These are phyloP conservation scores for Bufotes viridis DNA, from an alignment of 2,797 vertebrate species.

Conservation along the genomic window DNA sequence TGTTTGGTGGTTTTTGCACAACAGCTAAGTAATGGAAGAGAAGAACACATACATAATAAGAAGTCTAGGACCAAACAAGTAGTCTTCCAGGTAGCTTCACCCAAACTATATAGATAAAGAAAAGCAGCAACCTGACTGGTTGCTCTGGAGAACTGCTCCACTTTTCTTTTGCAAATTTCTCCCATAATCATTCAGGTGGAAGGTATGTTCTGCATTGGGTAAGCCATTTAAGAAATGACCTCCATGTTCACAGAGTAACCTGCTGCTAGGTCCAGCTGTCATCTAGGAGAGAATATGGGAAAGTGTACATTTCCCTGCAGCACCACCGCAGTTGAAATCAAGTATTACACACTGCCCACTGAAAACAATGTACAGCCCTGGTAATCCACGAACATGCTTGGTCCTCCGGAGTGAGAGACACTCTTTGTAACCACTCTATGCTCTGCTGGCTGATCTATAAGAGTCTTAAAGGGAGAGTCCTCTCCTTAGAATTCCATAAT, in stretches of 20 bases:
- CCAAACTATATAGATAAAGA: background rate
- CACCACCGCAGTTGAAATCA: background rate
- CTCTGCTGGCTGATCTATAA: too few relatives aligned
- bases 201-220: background rate
- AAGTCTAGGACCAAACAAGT: background rate
- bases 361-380: background rate
- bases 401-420: background rate
- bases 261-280: background rate
- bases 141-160: background rate
- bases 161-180: background rate
- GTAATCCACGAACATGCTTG: background rate
- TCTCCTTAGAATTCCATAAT: background rate
- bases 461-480: background rate
- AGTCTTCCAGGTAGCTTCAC: background rate
- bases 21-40: conserved; percentile 78
- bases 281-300: background rate
- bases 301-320: background rate
- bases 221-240: too few relatives aligned
- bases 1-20: conserved; percentile 96
- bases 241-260: background rate
- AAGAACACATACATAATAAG: background rate
- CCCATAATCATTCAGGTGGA: background rate
- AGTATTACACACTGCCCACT: background rate
- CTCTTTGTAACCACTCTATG: background rate
- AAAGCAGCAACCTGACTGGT: background rate